A percentile compares a stretch with the other conserved stretches of the same genome.
Conservation (phyloP, 1,140 invertebrate species). For the Tyrophagus putrescentiae region DNA sequence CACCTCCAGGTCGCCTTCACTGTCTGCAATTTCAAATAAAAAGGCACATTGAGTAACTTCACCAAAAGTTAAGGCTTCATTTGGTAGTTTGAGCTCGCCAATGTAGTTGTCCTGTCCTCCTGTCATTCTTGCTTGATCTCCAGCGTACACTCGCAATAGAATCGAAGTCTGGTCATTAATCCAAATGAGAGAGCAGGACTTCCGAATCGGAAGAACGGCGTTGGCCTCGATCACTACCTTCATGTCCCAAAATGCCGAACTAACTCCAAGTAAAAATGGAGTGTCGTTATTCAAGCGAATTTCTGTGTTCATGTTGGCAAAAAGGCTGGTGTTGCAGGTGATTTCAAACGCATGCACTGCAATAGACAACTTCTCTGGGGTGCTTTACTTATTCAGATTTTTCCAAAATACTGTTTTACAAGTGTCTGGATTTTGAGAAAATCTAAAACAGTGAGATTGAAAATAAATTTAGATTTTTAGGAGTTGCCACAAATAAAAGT, state of each 20-base stretch:
- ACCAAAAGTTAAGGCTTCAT: no score
- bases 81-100: no score
- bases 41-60: no score
- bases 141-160: slow-evolving; percentile 53
- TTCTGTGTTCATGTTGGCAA: no score
- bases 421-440: slow-evolving; percentile 26
- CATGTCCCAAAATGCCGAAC: slow-evolving; percentile 44
- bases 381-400: slow-evolving; percentile 27
- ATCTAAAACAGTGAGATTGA: no score
- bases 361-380: slow-evolving; percentile 38
- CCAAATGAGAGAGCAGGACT: slow-evolving; percentile 79
- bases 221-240: slow-evolving; percentile 38
- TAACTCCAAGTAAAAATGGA: slow-evolving; percentile 44
- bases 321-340: slow-evolving; percentile 32
- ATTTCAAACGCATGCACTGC: slow-evolving; percentile 32
- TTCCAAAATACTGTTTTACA: slow-evolving; percentile 26
- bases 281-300: no score
- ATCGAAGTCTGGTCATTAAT: slow-evolving; percentile 92
- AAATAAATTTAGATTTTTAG: no score
- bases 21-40: no score
- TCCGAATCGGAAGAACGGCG: slow-evolving; percentile 45
- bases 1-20: no score
- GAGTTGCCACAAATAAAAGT: no score
- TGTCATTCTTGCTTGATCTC: slow-evolving; percentile 43
- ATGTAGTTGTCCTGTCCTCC: slow-evolving; percentile 45